Evolutionary conservation across 2,797 vertebrate species (phyloP).

Genomic region (Aplochiton taeniatus): DNA sequence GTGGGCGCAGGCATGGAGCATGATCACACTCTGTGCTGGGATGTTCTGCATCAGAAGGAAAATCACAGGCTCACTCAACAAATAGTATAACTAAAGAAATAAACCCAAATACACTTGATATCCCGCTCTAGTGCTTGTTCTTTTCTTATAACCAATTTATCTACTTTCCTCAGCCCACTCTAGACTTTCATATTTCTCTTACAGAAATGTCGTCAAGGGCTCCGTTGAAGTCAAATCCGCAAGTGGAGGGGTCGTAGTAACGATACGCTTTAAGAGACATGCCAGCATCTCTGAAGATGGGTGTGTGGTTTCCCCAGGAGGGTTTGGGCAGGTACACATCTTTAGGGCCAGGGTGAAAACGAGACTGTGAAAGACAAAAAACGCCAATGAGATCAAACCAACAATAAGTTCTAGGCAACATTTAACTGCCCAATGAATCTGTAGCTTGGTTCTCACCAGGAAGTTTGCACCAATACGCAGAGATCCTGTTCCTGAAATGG

Average conservation of each 20-base stretch:
- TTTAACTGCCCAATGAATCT: not conserved
- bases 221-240: slow-evolving; percentile 93
- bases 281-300: slow-evolving; percentile 95
- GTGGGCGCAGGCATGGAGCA: slow-evolving; percentile 95
- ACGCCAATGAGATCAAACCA: not conserved
- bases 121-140: not conserved
- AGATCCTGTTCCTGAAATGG: slow-evolving; percentile 96
- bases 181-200: slow-evolving; percentile 51
- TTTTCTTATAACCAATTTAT: too few species aligned
- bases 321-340: slow-evolving; percentile 96
- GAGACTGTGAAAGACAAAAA: slow-evolving; percentile 73
- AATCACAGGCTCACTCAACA: not conserved
- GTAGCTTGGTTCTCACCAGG: slow-evolving; percentile 76
- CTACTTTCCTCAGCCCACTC: too few species aligned
- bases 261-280: slow-evolving; percentile 91
- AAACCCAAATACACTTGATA: not conserved
- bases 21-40: slow-evolving; percentile 89
- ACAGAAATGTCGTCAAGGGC: slow-evolving; percentile 95
- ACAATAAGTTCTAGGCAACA: not conserved
- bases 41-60: slow-evolving; percentile 83
- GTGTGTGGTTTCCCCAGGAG: slow-evolving; percentile 97
- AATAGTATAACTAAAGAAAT: not conserved
- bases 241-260: slow-evolving; percentile 94
- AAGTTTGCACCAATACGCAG: slow-evolving; percentile 91
- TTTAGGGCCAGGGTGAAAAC: slow-evolving; percentile 85